phyloP scores from a whole-genome alignment of 2,888 invertebrate species.

The Drosophila rubida region DNA sequence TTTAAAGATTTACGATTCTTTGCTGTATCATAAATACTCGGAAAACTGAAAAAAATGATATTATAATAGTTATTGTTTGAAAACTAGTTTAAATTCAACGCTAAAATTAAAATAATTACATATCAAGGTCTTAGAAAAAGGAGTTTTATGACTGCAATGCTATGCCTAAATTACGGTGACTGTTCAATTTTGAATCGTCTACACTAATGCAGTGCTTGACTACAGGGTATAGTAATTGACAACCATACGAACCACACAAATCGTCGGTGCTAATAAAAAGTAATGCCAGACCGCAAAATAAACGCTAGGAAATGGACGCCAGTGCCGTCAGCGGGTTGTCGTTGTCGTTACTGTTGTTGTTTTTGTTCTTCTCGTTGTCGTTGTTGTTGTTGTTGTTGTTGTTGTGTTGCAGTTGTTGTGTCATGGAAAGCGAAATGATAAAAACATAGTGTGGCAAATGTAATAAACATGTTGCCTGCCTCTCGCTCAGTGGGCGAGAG shows the following conservation, averaged over 20 bases:
- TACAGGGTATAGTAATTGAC: slow-evolving; percentile 37
- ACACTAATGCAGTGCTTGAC: not conserved
- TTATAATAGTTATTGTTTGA: too few species aligned
- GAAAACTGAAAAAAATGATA: too few species aligned
- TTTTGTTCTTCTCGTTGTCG: too few species aligned
- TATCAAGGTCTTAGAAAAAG: too few species aligned
- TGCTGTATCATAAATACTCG: too few species aligned
- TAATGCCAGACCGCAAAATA: slow-evolving; percentile 69
- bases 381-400: slow-evolving; percentile 13
- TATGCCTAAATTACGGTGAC: not conserved
- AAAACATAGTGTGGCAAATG: slow-evolving; percentile 71
- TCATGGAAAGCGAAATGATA: slow-evolving; percentile 62
- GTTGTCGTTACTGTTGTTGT: slow-evolving; percentile 22
- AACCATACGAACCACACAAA: slow-evolving; percentile 35
- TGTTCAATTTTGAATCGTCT: not conserved
- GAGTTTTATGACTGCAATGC: not conserved
- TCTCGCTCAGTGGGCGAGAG: slow-evolving; percentile 58
- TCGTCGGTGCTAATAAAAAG: slow-evolving; percentile 75
- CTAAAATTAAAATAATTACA: too few species aligned
- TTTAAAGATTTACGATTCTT: too few species aligned
- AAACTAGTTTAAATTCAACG: too few species aligned
- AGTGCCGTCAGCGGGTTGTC: slow-evolving; percentile 49
- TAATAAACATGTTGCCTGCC: slow-evolving; percentile 69
- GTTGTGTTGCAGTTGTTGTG: slow-evolving; percentile 28
- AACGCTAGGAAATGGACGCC: slow-evolving; percentile 73